phyloP scores from a whole-genome alignment of 2,888 invertebrate genomes.

The Trichacis sp. region DNA sequence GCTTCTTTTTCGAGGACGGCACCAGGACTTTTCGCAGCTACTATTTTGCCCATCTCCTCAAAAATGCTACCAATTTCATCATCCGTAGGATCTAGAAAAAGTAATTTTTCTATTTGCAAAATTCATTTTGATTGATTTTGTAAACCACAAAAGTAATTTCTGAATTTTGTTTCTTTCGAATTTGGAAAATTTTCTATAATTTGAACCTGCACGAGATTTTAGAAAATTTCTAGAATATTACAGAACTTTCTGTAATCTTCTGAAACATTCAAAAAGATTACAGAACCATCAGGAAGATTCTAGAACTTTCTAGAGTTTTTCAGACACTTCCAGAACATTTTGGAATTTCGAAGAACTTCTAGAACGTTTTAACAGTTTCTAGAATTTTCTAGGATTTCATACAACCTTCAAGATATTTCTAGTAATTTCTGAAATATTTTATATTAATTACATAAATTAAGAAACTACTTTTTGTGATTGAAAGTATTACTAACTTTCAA shows the following conservation, averaged over 20 bases:
- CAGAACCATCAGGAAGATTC: too few species aligned
- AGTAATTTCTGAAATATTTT: constrained; percentile 1
- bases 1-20: constrained; percentile 53
- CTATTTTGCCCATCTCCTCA: constrained; percentile 66
- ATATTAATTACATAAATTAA: background rate
- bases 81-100: constrained; percentile 59
- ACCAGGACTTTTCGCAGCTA: constrained; percentile 58
- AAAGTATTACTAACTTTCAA: constrained; percentile 57
- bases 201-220: too few species aligned
- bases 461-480: background rate
- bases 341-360: too few species aligned
- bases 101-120: background rate
- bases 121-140: background rate
- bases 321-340: too few species aligned
- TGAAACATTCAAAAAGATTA: too few species aligned
- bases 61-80: constrained; percentile 65
- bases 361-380: too few species aligned
- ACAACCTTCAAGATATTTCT: too few species aligned
- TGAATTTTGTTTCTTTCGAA: background rate
- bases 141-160: background rate
- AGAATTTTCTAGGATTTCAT: too few species aligned
- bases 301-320: too few species aligned
- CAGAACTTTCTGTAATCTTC: background rate
- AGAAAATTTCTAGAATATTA: background rate
- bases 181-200: background rate